Conservation (phyloP, 2,113 vertebrate genomes). For the Macaca mulatta region DNA sequence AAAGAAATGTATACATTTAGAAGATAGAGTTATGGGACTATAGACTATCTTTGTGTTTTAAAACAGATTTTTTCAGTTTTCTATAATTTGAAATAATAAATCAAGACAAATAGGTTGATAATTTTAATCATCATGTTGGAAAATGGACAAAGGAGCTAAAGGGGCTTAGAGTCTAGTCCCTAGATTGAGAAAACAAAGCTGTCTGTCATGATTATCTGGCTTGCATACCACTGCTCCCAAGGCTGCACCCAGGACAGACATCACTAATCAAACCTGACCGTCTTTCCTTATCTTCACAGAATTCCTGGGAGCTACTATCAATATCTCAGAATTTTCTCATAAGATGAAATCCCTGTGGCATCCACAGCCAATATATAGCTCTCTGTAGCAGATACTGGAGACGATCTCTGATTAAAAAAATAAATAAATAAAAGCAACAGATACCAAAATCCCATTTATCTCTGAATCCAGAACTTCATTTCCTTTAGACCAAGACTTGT, state of each 20-base stretch:
- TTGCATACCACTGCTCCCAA: not conserved
- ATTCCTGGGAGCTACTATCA: not conserved
- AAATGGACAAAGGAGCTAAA: not conserved
- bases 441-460: not conserved
- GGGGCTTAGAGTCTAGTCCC: not conserved
- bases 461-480: constrained; percentile 3
- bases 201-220: not conserved
- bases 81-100: not conserved
- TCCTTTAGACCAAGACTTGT: not conserved
- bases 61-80: not conserved
- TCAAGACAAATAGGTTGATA: not conserved
- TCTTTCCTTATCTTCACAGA: not conserved
- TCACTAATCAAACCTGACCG: not conserved
- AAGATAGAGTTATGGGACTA: not conserved
- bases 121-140: not conserved
- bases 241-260: not conserved
- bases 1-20: not conserved
- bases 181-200: not conserved
- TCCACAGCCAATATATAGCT: not conserved
- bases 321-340: not conserved
- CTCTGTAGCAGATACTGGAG: not conserved
- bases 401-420: not conserved
- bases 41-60: not conserved
- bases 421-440: not conserved
- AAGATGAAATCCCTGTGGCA: not conserved